Conservation (phyloP, 2,888 invertebrate species). For the Morinoia aosen region DNA sequence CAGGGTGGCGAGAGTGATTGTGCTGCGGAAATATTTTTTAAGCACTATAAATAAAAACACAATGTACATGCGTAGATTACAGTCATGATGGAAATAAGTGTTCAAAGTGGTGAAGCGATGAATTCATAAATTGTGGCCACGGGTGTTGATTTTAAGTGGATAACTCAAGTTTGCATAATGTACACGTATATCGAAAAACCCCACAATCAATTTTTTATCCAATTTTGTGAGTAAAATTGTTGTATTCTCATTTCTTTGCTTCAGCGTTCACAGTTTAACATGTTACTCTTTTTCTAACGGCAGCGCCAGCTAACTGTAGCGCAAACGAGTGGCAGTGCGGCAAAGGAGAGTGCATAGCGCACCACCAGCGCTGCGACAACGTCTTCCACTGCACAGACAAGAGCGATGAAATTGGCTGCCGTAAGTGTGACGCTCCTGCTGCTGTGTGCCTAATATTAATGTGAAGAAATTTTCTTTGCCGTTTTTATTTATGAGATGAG, state of each 20-base stretch:
- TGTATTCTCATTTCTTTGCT: neutral
- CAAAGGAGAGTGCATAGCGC: constrained; percentile 70
- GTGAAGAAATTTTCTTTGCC: neutral
- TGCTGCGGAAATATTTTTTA: too few species aligned
- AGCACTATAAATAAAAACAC: too few species aligned
- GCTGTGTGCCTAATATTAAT: neutral
- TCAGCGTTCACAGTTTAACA: neutral
- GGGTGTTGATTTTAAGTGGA: too few species aligned
- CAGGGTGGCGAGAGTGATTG: too few species aligned
- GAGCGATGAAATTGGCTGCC: constrained; percentile 73
- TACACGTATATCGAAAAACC: too few species aligned
- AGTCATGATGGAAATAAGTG: too few species aligned
- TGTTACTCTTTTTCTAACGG: neutral
- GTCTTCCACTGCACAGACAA: constrained; percentile 73
- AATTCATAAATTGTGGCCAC: too few species aligned
- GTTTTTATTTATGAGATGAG: too few species aligned
- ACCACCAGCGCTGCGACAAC: constrained; percentile 71
- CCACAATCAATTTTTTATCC: too few species aligned
- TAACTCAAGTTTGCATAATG: too few species aligned
- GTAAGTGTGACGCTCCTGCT: constrained; percentile 69
- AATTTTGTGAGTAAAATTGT: neutral
- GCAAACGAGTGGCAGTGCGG: constrained; percentile 59
- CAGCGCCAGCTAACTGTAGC: neutral
- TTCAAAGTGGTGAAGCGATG: too few species aligned
- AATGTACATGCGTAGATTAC: too few species aligned